Conservation (phyloP, 2,797 vertebrate genomes). For the Eurystomus glaucurus region DNA sequence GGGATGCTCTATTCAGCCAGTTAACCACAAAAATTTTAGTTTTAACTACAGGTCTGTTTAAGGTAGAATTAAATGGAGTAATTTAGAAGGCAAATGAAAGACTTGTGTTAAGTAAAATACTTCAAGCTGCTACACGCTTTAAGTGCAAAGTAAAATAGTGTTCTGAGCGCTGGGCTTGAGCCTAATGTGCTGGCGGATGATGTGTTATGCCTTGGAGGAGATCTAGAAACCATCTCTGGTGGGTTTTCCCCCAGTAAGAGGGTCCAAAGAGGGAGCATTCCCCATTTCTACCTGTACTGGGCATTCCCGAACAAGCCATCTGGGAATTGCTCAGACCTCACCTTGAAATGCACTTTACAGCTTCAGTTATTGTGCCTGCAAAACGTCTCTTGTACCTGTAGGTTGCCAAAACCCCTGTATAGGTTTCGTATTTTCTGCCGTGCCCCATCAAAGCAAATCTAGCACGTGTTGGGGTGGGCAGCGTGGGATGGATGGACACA, state of each 20-base stretch:
- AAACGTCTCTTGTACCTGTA: not conserved
- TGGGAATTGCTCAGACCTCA: not conserved
- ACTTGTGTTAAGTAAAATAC: not conserved
- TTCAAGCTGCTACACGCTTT: not conserved
- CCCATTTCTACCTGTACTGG: rapidly evolving
- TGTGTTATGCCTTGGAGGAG: not conserved
- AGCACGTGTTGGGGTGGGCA: too few species aligned
- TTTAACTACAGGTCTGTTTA: not conserved
- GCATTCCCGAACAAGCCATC: rapidly evolving
- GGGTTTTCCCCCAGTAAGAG: rapidly evolving
- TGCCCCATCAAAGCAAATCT: not conserved
- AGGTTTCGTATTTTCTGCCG: not conserved
- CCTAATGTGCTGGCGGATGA: not conserved
- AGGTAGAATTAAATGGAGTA: not conserved
- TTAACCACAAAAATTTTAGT: not conserved
- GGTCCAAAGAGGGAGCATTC: not conserved
- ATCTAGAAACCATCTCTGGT: not conserved
- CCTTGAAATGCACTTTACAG: not conserved
- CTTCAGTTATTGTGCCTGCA: not conserved
- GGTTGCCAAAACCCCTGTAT: not conserved
- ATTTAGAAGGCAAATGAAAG: conserved; percentile 51
- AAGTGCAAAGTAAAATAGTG: not conserved
- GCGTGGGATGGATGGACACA: not conserved
- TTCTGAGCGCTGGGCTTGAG: not conserved
- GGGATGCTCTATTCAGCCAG: not conserved